Evolutionary conservation across 2,113 vertebrate species (phyloP).

Genomic region (Aplodontia rufa): DNA sequence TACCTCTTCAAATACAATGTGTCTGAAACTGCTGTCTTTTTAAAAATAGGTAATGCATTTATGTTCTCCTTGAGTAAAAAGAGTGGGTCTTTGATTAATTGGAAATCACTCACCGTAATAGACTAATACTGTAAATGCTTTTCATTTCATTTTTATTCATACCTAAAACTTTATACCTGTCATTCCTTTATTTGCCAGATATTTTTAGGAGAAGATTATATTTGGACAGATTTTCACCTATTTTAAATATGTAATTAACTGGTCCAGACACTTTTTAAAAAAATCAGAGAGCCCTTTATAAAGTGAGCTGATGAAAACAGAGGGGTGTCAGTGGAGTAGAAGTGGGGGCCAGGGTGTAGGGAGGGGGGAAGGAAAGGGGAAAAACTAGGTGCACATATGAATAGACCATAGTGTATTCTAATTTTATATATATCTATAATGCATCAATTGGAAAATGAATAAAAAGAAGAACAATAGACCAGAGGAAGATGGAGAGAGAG

Average conservation of each 20-base stretch:
- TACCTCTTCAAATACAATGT: accelerated
- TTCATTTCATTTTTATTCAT: neutral
- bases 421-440: too few relatives aligned
- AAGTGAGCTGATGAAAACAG: too few relatives aligned
- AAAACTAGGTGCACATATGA: too few relatives aligned
- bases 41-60: neutral
- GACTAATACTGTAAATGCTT: neutral
- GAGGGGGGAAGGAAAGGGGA: too few relatives aligned
- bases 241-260: slow-evolving; percentile 22
- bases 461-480: too few relatives aligned
- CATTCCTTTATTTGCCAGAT: neutral
- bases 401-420: too few relatives aligned
- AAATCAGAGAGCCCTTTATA: neutral
- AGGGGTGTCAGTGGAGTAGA: too few relatives aligned
- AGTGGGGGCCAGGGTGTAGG: too few relatives aligned
- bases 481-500: too few relatives aligned
- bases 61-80: neutral
- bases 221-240: slow-evolving; percentile 24
- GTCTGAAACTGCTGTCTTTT: neutral
- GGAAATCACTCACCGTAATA: neutral
- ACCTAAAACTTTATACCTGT: neutral
- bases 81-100: neutral
- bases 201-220: slow-evolving; percentile 11
- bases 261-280: neutral
- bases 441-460: too few relatives aligned